Evolutionary conservation across 2,113 vertebrate genomes (phyloP).

Genomic region (Dendropsophus ebraccatus): DNA sequence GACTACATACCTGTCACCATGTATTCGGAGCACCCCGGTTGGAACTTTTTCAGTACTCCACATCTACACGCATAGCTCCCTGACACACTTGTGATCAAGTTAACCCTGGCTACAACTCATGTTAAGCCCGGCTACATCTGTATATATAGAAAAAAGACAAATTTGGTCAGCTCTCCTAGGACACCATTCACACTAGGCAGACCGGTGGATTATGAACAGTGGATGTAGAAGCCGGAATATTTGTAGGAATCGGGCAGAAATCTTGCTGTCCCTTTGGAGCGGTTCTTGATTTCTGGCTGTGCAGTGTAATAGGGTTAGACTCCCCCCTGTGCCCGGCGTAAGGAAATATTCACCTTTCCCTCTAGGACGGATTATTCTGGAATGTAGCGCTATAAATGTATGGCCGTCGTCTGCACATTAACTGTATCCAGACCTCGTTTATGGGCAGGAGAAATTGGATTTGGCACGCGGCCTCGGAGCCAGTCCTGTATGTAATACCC

Average conservation of each 20-base stretch:
- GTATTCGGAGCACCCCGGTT: too few relatives aligned
- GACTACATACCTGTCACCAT: too few relatives aligned
- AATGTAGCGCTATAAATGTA: slow-evolving; percentile 12
- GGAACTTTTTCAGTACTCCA: too few relatives aligned
- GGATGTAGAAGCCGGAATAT: background rate
- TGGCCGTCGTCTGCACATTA: slow-evolving; percentile 12
- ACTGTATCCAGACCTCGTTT: slow-evolving; percentile 7
- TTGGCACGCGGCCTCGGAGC: background rate
- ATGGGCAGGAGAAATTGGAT: slow-evolving; percentile 22
- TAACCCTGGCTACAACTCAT: too few relatives aligned
- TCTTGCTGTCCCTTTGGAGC: slow-evolving; percentile 3
- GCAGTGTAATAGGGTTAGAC: slow-evolving; percentile 12
- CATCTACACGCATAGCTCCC: too few relatives aligned
- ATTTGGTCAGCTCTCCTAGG: too few relatives aligned
- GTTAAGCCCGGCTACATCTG: too few relatives aligned
- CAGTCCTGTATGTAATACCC: background rate
- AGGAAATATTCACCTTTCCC: slow-evolving; percentile 1
- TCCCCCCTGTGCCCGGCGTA: background rate
- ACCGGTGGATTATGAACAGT: background rate
- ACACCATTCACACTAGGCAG: too few relatives aligned
- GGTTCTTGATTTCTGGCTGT: slow-evolving; percentile 21
- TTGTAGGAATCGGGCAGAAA: background rate
- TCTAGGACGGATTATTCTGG: background rate
- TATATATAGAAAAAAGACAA: too few relatives aligned
- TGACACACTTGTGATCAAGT: too few relatives aligned